These are phyloP conservation scores for Anguilla rostrata DNA, from an alignment of 2,113 vertebrate genomes.

Conservation along the genomic window DNA sequence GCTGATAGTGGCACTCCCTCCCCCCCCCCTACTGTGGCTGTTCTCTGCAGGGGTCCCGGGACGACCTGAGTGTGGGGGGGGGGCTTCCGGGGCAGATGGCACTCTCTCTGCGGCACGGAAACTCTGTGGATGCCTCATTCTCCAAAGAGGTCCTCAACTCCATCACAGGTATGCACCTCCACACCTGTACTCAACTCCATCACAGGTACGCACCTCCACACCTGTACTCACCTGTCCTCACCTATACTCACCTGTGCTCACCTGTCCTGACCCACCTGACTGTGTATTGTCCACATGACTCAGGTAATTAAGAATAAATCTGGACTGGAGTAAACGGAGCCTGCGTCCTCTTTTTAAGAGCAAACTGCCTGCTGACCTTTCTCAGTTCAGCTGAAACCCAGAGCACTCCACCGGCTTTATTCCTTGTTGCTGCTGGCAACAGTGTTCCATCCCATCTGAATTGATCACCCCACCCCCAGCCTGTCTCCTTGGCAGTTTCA, in stretches of 20 bases:
- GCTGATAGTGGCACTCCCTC: neutral
- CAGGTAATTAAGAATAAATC: too few relatives aligned
- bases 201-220: too few relatives aligned
- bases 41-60: slow-evolving; percentile 82
- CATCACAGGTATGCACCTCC: slow-evolving; percentile 39
- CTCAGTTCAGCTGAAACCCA: neutral
- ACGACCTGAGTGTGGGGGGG: slow-evolving; percentile 85
- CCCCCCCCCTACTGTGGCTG: neutral
- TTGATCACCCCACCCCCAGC: slow-evolving; percentile 62
- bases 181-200: too few relatives aligned
- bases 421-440: neutral
- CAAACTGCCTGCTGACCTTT: neutral
- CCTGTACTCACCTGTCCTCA: too few relatives aligned
- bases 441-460: neutral
- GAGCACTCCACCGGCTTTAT: neutral
- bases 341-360: neutral
- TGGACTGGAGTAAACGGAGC: too few relatives aligned
- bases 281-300: too few relatives aligned
- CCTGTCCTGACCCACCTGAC: too few relatives aligned
- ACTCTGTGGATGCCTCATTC: slow-evolving; percentile 92
- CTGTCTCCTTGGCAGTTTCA: slow-evolving; percentile 93
- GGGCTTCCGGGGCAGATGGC: slow-evolving; percentile 70
- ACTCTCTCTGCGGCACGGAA: slow-evolving; percentile 80
- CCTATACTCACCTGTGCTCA: too few relatives aligned
- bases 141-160: slow-evolving; percentile 98